Percentiles rank a stretch among this genome's conserved stretches.
phyloP scores from a whole-genome alignment of 2,888 invertebrate species.

The Chelonus formosanus region DNA sequence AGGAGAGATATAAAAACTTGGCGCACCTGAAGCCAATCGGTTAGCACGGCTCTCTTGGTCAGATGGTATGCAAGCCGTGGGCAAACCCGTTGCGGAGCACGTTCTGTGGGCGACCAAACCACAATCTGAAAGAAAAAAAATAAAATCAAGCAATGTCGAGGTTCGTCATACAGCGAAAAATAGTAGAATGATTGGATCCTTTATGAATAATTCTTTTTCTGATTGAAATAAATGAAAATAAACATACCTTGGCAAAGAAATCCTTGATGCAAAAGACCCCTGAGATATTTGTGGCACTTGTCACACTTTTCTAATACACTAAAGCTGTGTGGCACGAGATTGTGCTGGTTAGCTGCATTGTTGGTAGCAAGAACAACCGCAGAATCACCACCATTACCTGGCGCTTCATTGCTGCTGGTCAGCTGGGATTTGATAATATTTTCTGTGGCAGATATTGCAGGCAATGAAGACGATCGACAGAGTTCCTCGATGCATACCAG shows the following conservation, averaged over 20 bases:
- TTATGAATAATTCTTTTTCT: neutral
- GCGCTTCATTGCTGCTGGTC: conserved; percentile 41
- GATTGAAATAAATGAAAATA: conserved; percentile 3
- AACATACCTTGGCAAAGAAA: conserved; percentile 72
- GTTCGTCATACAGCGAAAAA: conserved; percentile 7
- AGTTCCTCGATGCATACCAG: conserved; percentile 75
- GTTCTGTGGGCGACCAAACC: conserved; percentile 76
- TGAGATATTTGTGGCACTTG: conserved; percentile 76
- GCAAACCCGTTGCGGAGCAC: conserved; percentile 73
- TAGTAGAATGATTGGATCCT: neutral
- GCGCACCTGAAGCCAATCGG: conserved; percentile 60
- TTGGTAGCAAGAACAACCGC: conserved; percentile 32
- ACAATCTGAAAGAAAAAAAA: conserved; percentile 67
- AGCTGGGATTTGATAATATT: conserved; percentile 38
- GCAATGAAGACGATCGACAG: conserved; percentile 57
- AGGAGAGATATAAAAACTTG: conserved; percentile 17
- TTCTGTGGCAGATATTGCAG: conserved; percentile 42
- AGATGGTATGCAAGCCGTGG: conserved; percentile 67
- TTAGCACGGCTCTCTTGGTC: conserved; percentile 54
- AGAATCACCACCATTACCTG: conserved; percentile 23
- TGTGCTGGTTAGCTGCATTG: conserved; percentile 57
- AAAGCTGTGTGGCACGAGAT: conserved; percentile 74
- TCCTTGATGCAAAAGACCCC: conserved; percentile 77
- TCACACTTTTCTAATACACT: conserved; percentile 75
- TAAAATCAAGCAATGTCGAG: conserved; percentile 19